Base-by-base conservation (phyloP, 2,113 vertebrate species). In the Boleophthalmus pectinirostris region DNA sequence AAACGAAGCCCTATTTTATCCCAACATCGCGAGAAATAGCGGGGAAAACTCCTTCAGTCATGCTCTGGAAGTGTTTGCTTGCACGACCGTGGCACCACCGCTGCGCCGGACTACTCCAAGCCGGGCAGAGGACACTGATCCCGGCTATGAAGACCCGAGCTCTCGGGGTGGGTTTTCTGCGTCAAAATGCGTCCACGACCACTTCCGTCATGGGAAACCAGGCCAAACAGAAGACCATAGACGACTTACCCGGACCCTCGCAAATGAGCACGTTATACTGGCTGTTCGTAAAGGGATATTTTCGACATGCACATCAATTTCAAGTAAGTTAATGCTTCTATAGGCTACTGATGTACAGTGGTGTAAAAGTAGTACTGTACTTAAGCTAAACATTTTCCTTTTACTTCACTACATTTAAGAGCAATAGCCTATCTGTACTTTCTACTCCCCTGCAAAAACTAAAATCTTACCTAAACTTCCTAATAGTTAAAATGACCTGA, bases 241-340 rank as follows among this genome's bases (percentile, higher is more conserved):
- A 91, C 0, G 91, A 94, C 0, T 21, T 94, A 10, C 69, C 66
- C 0, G 93, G 92, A 4, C 91, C 90, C 0, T 92, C 82, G 47
- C 85, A 94, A 4, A 1, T 90, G 5, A 89, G 78, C 0, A 89
- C 81, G 0, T 23, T 94, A 0, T 84, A 93, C 75, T 94, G 93
- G 93, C 82, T 93, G 0, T 93, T 94, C 25, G 70, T 90, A 0
- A 94, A 94, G 47, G 93, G 94, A 0, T 93, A 92, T 60, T 89
- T 92, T 61, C 11, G 82, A 3, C 90, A 66, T 9, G 70, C 81
- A 49, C 94, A 94, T 9, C 87, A 93, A 61, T 43, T 94, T 85
- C 94, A 94, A 66, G 94, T 92, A 66, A 88, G 83, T 64, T 21
- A 1, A 5, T 6, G 23, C 3, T 24, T 24, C 5, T 43, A 10